Conservation (phyloP, 1,140 invertebrate species). For the Drosophila melanogaster region DNA sequence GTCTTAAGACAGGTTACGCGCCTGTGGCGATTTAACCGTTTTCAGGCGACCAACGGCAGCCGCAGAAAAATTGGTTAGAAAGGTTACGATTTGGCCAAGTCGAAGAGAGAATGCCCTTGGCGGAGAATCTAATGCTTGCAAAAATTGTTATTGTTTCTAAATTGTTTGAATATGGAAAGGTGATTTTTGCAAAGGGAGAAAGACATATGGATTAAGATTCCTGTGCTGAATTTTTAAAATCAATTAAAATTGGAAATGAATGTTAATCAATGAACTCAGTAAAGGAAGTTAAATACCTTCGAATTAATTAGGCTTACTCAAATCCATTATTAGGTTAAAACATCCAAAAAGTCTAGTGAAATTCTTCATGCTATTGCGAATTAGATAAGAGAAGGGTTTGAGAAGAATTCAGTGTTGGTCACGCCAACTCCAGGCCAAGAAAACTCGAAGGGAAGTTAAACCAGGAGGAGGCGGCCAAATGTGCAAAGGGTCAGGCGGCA, state of each 20-base stretch:
- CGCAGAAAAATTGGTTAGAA: conserved; percentile 34
- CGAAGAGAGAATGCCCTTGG: conserved; percentile 33
- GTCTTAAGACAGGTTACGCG: conserved; percentile 81
- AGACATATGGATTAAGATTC: no score
- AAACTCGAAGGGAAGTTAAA: conserved; percentile 3
- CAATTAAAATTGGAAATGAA: no score
- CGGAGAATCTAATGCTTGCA: neutral
- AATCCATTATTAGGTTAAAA: neutral
- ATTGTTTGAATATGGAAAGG: no score
- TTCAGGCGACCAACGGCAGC: conserved; percentile 52
- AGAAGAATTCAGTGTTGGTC: conserved; percentile 51
- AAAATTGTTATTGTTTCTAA: no score
- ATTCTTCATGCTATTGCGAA: conserved; percentile 22
- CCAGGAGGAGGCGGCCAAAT: neutral
- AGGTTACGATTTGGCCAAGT: conserved; percentile 4
- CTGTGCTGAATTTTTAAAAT: no score
- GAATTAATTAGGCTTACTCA: neutral
- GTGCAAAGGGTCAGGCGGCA: conserved; percentile 67
- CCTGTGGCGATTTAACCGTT: conserved; percentile 80
- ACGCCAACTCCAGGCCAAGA: conserved; percentile 54
- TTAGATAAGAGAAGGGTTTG: conserved; percentile 23
- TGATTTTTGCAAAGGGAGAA: no score
- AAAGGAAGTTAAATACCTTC: neutral
- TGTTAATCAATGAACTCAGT: neutral
- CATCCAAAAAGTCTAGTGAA: neutral